These are phyloP conservation scores for Pteropus alecto DNA, from an alignment of 2,113 vertebrate genomes.

Conservation along the genomic window DNA sequence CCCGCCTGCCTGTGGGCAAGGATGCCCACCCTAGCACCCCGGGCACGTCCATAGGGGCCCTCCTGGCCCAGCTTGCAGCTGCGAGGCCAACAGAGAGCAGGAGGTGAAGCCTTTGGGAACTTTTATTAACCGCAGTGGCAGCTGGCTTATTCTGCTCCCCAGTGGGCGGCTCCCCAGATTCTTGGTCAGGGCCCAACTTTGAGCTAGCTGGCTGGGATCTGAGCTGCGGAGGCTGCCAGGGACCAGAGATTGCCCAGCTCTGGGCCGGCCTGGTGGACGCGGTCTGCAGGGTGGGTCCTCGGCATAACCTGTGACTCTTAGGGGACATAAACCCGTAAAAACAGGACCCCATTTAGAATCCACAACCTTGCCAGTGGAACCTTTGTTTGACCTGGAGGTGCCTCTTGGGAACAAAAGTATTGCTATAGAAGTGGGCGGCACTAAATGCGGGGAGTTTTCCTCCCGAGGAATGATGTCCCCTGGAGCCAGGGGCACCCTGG, in stretches of 20 bases:
- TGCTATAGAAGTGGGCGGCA: rapidly evolving
- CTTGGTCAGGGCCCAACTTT: constrained; percentile 43
- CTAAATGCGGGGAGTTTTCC: not conserved
- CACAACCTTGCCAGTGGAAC: not conserved
- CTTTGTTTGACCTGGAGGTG: not conserved
- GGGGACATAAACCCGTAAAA: too few species aligned
- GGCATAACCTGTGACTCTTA: not conserved
- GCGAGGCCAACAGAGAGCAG: not conserved
- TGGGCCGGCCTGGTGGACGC: not conserved
- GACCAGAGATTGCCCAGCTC: not conserved
- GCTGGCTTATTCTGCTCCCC: not conserved
- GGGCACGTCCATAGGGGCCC: not conserved
- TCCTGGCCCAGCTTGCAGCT: not conserved
- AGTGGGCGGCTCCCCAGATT: constrained; percentile 27
- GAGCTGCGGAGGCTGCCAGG: not conserved
- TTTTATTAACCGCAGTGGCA: constrained; percentile 30
- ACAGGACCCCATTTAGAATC: not conserved
- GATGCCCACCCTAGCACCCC: not conserved
- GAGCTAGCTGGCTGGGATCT: not conserved
- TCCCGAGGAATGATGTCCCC: not conserved
- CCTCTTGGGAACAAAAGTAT: not conserved
- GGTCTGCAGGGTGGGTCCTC: not conserved
- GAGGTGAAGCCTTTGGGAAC: constrained; percentile 41
- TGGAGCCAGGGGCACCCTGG: not conserved
- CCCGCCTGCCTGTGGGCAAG: not conserved